phyloP scores from a whole-genome alignment of 1,140 invertebrate species.

The Leptestheria dahalacensis region DNA sequence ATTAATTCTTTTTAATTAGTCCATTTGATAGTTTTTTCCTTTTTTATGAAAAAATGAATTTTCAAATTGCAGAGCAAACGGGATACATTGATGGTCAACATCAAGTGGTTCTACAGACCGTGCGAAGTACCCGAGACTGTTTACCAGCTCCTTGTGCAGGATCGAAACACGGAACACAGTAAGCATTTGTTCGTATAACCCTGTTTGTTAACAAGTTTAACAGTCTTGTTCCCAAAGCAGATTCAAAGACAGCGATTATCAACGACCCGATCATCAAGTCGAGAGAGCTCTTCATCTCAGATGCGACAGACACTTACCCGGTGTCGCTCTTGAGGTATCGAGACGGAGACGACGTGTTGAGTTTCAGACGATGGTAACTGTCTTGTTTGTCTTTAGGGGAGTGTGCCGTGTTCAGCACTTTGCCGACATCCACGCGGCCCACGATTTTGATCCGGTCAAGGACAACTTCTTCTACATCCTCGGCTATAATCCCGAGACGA shows the following conservation, averaged over 20 bases:
- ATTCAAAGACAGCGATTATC: constrained; percentile 26
- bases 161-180: constrained; percentile 28
- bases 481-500: constrained; percentile 41
- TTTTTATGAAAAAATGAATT: too few species aligned
- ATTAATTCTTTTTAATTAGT: too few species aligned
- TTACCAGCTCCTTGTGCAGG: constrained; percentile 35
- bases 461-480: constrained; percentile 36
- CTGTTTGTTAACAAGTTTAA: neutral
- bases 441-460: constrained; percentile 26
- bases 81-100: constrained; percentile 33
- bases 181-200: neutral
- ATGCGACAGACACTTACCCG: constrained; percentile 36
- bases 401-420: constrained; percentile 36
- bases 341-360: neutral
- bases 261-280: constrained; percentile 30
- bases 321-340: constrained; percentile 33
- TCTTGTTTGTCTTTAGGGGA: too few species aligned
- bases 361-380: too few species aligned
- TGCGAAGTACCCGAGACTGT: constrained; percentile 37
- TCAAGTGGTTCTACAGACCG: constrained; percentile 33
- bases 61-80: constrained; percentile 33
- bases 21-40: constrained; percentile 10
- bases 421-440: constrained; percentile 33
- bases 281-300: constrained; percentile 37
- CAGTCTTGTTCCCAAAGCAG: constrained; percentile 9